phyloP scores from a whole-genome alignment of 2,888 invertebrate genomes.

The Meteorus cinctellus region DNA sequence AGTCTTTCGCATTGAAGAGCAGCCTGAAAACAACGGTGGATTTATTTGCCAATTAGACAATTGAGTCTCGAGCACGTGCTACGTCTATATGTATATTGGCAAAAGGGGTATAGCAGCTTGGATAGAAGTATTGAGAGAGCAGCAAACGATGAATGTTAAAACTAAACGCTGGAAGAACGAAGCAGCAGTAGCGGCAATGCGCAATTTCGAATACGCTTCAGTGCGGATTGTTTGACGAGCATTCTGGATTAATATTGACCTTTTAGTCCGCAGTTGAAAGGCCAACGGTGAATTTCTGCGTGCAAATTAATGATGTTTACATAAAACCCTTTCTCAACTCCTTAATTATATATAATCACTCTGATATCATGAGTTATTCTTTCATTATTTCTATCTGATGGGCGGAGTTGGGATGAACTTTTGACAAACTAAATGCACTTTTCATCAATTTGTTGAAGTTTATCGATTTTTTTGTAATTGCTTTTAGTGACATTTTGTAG shows the following conservation, averaged over 20 bases:
- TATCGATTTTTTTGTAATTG: no score
- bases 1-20: conserved; percentile 15
- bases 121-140: conserved; percentile 15
- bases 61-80: conserved; percentile 57
- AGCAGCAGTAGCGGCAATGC: conserved; percentile 44
- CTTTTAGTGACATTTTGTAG: no score
- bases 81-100: conserved; percentile 35
- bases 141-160: conserved; percentile 42
- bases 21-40: conserved; percentile 64
- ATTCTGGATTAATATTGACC: conserved; percentile 69
- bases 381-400: conserved; percentile 20
- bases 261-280: conserved; percentile 63
- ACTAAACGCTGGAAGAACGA: conserved; percentile 52
- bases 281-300: conserved; percentile 58
- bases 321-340: conserved; percentile 62
- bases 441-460: no score
- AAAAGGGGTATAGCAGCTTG: conserved; percentile 43
- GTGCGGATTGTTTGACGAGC: conserved; percentile 69
- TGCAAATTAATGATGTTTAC: conserved; percentile 72
- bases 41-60: conserved; percentile 71
- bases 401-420: no score
- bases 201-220: conserved; percentile 66
- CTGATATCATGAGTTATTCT: conserved; percentile 31
- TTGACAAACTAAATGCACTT: no score
- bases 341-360: conserved; percentile 36